Base-by-base conservation (phyloP, 1,140 invertebrate species). In the Brachionus plicatilis region DNA sequence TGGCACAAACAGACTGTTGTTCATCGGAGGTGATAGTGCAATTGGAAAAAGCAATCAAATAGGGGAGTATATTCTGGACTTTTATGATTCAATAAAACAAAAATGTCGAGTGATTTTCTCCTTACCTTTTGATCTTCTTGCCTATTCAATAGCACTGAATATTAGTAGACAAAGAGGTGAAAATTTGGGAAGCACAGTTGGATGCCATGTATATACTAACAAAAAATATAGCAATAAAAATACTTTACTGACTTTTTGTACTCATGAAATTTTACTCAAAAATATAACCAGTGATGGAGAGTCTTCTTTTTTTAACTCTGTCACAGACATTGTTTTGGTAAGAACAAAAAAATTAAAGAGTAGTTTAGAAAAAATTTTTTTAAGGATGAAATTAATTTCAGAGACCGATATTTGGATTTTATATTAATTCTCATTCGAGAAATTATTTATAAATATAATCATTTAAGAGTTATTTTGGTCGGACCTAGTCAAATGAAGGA, bases 331-430 rank as follows among this genome's bases (percentile, higher is more conserved):
- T 66, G 93, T 99, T 86, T 90, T 99, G 7, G 96, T 90, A 95
- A 97, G 88, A 88, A 53, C 37, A 24, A 60, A 9, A 75, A 68
- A 84, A 68, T 9, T 33, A 12, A 7, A 29, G 5, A 24, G 11
- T 66, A 11, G 53, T 29, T 27, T 80, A 37, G 0, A 27, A 43
- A 33, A 17, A 37, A 37, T 37, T 37, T 37, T 37, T 84, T 83
- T 41, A 92, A 97, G 84, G 97, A 99, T 88, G 97, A 99, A 91
- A 93, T 97, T 72, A 96, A 98, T 88, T 96, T 98, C 89, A 91
- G 96, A 0, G 96, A 98, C 88, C 92, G 94, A 86, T 94, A 95
- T 87, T 93, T 94, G 72, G 97, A 99, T 90, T 98, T 98, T 89
- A 90, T 98, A 14, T 88, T 98, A 47, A 94, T 96, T 76, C 93